phyloP scores from a whole-genome alignment of 2,888 invertebrate genomes.

The Sphecodes monilicornis region DNA sequence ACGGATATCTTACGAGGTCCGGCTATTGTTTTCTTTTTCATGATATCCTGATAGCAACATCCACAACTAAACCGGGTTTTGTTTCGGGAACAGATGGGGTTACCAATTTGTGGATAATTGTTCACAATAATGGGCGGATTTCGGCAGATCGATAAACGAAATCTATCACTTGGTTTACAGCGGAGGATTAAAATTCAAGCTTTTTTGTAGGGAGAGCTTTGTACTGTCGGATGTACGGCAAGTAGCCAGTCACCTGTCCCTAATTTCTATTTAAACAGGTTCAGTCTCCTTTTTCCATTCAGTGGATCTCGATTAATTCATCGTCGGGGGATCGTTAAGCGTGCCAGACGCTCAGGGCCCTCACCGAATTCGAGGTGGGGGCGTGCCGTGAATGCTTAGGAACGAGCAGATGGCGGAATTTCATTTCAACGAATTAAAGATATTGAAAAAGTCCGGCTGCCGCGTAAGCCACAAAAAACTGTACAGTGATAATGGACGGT shows the following conservation, averaged over 20 bases:
- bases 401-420: conserved; percentile 40
- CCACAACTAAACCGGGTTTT: not conserved
- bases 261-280: conserved; percentile 21
- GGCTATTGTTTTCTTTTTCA: not conserved
- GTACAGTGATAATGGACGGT: conserved; percentile 64
- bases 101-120: not conserved
- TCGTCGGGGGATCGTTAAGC: conserved; percentile 38
- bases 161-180: not conserved
- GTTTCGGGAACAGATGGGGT: not conserved
- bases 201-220: not conserved
- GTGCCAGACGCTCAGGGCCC: not conserved
- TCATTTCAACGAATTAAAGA: conserved; percentile 59
- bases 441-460: conserved; percentile 42
- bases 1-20: not conserved
- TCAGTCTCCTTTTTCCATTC: not conserved
- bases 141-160: not conserved
- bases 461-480: conserved; percentile 50
- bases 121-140: not conserved
- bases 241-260: not conserved
- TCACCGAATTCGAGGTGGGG: conserved; percentile 13
- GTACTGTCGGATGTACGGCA: not conserved
- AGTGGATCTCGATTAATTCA: conserved; percentile 36
- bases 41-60: not conserved
- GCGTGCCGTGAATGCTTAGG: conserved; percentile 14
- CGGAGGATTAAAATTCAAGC: not conserved